Conservation (phyloP, 2,888 invertebrate genomes). For the Polydrusus pterygomalis region DNA sequence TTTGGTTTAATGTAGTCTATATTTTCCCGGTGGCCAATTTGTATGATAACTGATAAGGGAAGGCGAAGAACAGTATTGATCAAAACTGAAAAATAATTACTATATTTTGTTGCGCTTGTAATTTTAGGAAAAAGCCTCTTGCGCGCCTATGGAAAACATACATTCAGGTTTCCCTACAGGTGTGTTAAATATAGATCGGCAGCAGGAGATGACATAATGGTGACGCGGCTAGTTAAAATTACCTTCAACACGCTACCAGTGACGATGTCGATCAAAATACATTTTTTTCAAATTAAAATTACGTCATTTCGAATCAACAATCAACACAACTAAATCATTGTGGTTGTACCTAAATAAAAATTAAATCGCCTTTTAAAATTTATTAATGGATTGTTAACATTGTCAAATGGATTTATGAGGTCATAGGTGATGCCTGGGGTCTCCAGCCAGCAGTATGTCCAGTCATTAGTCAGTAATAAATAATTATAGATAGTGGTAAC, state of each 20-base stretch:
- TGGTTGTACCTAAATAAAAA: not conserved
- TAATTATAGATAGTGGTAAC: constrained; percentile 10
- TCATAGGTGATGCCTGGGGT: constrained; percentile 20
- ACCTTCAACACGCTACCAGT: constrained; percentile 39
- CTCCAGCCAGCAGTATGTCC: no score
- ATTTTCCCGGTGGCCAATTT: no score
- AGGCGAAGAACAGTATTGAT: no score
- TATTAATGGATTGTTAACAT: no score
- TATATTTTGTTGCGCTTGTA: no score
- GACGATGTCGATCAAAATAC: constrained; percentile 31
- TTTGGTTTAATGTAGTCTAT: no score
- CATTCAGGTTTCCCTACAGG: constrained; percentile 25
- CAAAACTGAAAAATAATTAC: no score
- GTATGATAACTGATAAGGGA: no score
- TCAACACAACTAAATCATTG: constrained; percentile 11
- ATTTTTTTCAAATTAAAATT: constrained; percentile 26
- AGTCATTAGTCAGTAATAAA: not conserved
- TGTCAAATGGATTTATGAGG: constrained; percentile 27
- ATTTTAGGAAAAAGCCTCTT: no score
- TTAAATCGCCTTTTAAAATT: constrained; percentile 4
- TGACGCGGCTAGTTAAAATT: constrained; percentile 49
- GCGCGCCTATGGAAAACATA: constrained; percentile 23
- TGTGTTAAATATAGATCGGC: constrained; percentile 50
- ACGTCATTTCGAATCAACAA: constrained; percentile 20
- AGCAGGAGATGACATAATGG: constrained; percentile 47